Evolutionary conservation across 2,888 invertebrate genomes (phyloP), one percentile per base, ranked within the genome.

Genomic region (Glaucopsyche alexis): DNA sequence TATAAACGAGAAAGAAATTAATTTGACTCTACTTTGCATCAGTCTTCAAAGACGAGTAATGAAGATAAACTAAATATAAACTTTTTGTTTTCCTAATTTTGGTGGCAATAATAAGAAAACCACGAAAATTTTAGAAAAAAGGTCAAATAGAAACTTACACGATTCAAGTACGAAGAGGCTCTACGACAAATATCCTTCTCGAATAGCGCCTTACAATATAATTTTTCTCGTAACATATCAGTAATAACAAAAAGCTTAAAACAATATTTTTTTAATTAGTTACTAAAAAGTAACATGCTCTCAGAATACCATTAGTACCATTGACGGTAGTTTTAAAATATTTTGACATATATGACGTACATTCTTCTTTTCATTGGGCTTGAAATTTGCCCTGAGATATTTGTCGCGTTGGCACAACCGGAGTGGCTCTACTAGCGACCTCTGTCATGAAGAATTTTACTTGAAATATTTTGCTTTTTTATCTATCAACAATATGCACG

Each of bases 31-130:
- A 74, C 65, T 74, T 74, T 71, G 66, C 75, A 79, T 79, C 79
- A 78, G 79, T 79, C 79, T 79, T 78, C 74, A 74, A 76, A 74
- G 74, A 78, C 75, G 75, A 75, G 70, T 69, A 66, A 69, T 52
- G 72, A 72, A 67, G 66, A 66, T 29, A 49, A 49, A 47, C 49
- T 13, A 19, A 60, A 60, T 60, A 38, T 16, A 60, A 29, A 60
- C 29, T 38, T 60, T 60, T 29, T 60, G 60, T 60, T 60, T 55
- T 55, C 13, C 2, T 13, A 60, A 38, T 60, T 60, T 60, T 60
- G 29, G 60, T 60, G 60, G 60, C 60, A 60, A 38, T 60, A 9
- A 55, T 52, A 1, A 16, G 7, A 50, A 9, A 16, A 16, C 60
- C 60, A 60, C 60, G 29, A 13, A 29, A 60, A 60, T 13, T 7